A percentile compares a stretch with the other conserved stretches of the same genome.
These are phyloP conservation scores for Rattus rattus DNA, from an alignment of 2,113 vertebrate genomes.

Conservation along the genomic window DNA sequence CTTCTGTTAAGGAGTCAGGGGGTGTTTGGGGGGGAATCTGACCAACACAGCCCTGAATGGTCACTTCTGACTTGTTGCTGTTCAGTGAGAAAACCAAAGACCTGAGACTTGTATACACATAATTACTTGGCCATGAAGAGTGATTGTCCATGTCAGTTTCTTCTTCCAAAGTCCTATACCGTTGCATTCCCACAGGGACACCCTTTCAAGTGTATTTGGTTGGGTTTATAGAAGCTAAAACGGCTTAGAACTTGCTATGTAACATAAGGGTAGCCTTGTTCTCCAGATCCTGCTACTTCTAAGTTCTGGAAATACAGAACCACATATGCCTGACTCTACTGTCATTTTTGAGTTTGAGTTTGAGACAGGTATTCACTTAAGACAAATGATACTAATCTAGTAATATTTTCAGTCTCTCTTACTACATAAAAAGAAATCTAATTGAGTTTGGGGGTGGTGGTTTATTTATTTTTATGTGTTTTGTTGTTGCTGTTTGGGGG, in stretches of 20 bases:
- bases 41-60: background rate
- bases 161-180: background rate
- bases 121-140: background rate
- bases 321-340: background rate
- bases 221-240: background rate
- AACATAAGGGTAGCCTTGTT: background rate
- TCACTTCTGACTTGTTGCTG: background rate
- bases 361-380: background rate
- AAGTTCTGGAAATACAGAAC: background rate
- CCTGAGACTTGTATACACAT: background rate
- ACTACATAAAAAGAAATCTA: constrained; percentile 38
- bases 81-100: background rate
- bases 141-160: background rate
- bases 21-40: background rate
- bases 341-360: background rate
- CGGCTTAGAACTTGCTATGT: too few relatives aligned
- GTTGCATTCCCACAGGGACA: background rate
- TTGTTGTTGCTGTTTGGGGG: background rate
- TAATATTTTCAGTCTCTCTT: background rate
- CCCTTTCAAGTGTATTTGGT: background rate
- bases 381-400: background rate
- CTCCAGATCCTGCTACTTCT: background rate
- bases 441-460: background rate
- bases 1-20: background rate
- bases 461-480: background rate